Base-by-base conservation (phyloP, 2,113 vertebrate species). In the Ammodytes marinus region DNA sequence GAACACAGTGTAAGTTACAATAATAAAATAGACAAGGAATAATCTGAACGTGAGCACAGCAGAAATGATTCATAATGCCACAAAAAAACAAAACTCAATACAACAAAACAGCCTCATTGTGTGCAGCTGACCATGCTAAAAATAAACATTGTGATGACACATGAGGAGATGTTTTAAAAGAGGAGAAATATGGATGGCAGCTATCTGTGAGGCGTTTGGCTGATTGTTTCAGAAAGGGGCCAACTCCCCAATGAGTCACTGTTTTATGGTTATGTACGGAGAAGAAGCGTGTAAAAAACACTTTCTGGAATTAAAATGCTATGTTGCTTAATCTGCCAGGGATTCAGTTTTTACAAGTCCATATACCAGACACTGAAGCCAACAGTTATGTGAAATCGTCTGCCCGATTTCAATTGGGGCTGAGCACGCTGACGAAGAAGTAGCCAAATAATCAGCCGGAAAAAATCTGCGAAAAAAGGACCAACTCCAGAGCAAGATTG, bases 71-170 rank as follows among this genome's bases (percentile, higher is more conserved):
- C 43, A 12, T 11, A n/a, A 9, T 5, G 12, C 40, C 52, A 35
- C 39, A 55, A 3, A 27, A 54, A 37, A 27, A 27, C 27, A 27
- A 27, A 27, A 27, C 27, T 27, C 27, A 27, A 57, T 19, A 17
- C 27, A 58, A 37, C 9, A 11, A 69, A 15, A 57, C n/a, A 2
- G 19, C 53, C 2, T 58, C 7, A 58, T 37, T 60, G 60, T 46
- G 12, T 39, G 57, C 19, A 64, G 49, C 53, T 73, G 65, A 46
- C 43, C 65, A 79, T 79, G 69, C 52, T 46, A 60, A 58, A 15
- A n/a, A 74, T 19, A 45, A 35, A 74, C 35, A 35, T 47, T 37
- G 1, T 27, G 45, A 57, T 39, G 35, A 71, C 27, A 67, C 75
- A 58, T 37, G 4, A 42, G 17, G 6, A 50, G 37, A 13, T 64